Conservation (phyloP, 2,888 invertebrate species). For the Dioctria rufipes region DNA sequence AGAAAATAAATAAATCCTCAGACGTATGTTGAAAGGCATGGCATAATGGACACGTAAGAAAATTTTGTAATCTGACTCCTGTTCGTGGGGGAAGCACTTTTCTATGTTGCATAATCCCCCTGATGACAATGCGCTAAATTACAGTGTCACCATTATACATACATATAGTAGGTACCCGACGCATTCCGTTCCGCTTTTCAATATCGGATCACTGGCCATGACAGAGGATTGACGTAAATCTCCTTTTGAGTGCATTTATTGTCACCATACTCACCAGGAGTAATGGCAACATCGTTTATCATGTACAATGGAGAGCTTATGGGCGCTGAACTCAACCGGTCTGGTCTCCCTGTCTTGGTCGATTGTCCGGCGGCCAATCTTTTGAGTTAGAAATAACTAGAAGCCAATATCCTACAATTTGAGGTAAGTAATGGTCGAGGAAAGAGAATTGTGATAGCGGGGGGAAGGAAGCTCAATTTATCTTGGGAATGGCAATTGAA, state of each 20-base stretch:
- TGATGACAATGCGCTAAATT: background rate
- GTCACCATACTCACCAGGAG: background rate
- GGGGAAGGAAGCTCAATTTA: background rate
- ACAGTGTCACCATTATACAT: conserved; percentile 3
- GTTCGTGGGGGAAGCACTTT: background rate
- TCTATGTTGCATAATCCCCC: conserved; percentile 20
- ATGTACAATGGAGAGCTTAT: too few species aligned
- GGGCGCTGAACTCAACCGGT: too few species aligned
- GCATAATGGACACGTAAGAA: background rate
- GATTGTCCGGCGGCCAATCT: background rate
- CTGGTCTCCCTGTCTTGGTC: too few species aligned
- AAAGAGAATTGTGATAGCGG: background rate
- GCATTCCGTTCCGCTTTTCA: background rate
- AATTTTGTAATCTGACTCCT: conserved; percentile 22
- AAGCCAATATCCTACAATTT: conserved; percentile 20
- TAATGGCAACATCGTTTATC: background rate
- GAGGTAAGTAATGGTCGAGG: background rate
- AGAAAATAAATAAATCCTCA: background rate
- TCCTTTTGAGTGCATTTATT: conserved; percentile 16
- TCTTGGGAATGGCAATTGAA: conserved; percentile 2
- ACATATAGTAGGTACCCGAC: background rate
- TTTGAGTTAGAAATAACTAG: background rate
- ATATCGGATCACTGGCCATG: background rate
- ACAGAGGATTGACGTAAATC: conserved; percentile 20
- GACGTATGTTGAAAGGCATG: conserved; percentile 4